Evolutionary conservation across 2,113 vertebrate species (phyloP).

Genomic region (Eulacestoma nigropectus): DNA sequence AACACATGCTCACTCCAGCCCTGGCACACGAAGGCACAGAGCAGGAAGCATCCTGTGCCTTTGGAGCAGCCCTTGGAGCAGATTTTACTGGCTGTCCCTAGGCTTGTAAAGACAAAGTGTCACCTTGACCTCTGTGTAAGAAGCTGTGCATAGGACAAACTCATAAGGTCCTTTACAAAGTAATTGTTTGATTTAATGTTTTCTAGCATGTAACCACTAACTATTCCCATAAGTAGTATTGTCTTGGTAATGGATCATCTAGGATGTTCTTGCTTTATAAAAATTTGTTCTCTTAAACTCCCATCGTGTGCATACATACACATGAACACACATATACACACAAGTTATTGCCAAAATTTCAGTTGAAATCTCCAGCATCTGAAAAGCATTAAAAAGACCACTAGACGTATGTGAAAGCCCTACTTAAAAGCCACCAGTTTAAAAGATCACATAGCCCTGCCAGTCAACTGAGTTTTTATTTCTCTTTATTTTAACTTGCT

Average conservation of each 20-base stretch:
- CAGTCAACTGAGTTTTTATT: neutral
- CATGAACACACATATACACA: neutral
- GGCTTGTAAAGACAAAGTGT: neutral
- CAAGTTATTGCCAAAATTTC: neutral
- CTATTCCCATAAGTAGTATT: neutral
- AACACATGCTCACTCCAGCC: fast-evolving
- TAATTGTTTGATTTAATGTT: neutral
- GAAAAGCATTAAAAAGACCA: neutral
- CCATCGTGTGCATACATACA: neutral
- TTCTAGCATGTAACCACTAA: neutral
- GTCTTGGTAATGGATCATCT: neutral
- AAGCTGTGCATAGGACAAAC: neutral
- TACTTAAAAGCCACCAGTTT: neutral
- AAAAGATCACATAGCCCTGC: neutral
- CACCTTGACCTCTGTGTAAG: neutral
- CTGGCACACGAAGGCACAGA: neutral
- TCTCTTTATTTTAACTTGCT: neutral
- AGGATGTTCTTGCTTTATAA: neutral
- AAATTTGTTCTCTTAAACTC: neutral
- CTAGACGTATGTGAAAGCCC: neutral
- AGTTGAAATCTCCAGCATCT: neutral
- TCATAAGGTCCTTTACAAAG: neutral
- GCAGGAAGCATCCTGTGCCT: neutral
- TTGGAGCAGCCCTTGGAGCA: neutral
- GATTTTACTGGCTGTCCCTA: neutral